A percentile compares a stretch with the other conserved stretches of the same genome.
Conservation (phyloP, 2,797 vertebrate genomes). For the Lagorchestes hirsutus region DNA sequence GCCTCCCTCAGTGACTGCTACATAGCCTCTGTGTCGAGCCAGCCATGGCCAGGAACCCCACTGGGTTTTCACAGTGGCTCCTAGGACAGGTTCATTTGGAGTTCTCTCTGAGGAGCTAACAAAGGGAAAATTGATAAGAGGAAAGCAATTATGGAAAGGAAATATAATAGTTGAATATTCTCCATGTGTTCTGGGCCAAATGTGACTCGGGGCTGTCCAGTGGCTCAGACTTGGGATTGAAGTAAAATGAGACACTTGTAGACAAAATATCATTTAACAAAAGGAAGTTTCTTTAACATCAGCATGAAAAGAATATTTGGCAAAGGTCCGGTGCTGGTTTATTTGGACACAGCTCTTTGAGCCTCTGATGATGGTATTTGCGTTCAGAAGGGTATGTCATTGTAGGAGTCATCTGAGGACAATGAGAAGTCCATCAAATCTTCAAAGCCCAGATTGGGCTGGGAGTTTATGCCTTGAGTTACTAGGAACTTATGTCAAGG, state of each 20-base stretch:
- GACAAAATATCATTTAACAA: not conserved
- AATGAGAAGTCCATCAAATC: not conserved
- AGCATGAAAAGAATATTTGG: not conserved
- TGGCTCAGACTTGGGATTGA: not conserved
- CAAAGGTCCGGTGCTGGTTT: not conserved
- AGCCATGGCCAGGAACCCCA: not conserved
- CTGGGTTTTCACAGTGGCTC: not conserved
- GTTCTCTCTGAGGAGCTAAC: not conserved
- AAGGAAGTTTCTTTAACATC: not conserved
- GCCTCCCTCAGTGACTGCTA: not conserved
- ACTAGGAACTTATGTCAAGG: not conserved
- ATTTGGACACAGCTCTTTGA: not conserved
- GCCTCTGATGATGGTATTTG: not conserved
- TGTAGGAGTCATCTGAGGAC: not conserved
- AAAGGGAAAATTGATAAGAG: not conserved
- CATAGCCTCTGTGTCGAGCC: not conserved
- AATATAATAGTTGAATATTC: not conserved
- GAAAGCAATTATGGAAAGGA: constrained; percentile 30
- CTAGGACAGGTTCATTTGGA: not conserved
- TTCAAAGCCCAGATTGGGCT: not conserved
- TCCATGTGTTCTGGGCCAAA: not conserved
- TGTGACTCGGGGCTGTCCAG: not conserved
- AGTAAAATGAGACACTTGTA: not conserved
- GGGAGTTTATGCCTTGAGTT: not conserved
- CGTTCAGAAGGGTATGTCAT: not conserved